These are phyloP conservation scores for Rhopalosiphum nymphaeae DNA, from an alignment of 2,888 invertebrate genomes.

Conservation along the genomic window DNA sequence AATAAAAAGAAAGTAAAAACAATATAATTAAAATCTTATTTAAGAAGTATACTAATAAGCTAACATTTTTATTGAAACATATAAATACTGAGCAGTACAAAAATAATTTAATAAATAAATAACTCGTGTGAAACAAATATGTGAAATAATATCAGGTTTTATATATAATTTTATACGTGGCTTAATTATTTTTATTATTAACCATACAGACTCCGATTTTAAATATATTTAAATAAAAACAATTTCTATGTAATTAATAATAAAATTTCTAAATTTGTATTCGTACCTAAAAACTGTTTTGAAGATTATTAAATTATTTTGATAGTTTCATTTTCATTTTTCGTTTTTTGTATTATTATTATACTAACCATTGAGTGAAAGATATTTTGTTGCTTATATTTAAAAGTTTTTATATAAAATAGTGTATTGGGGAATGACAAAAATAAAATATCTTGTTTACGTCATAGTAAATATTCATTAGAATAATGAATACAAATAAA, in stretches of 20 bases:
- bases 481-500: constrained; percentile 9
- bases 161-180: neutral
- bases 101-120: neutral
- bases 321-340: constrained; percentile 33
- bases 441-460: constrained; percentile 5
- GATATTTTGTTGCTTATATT: neutral
- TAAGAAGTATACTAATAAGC: neutral
- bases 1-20: neutral
- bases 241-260: neutral
- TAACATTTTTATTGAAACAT: neutral
- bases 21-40: neutral
- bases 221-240: neutral
- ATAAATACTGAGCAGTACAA: neutral
- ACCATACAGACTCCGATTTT: neutral
- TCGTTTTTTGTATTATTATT: neutral
- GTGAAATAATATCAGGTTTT: neutral
- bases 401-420: constrained; percentile 25
- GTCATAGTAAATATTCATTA: constrained; percentile 9
- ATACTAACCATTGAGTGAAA: neutral
- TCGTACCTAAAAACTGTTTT: neutral
- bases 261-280: constrained; percentile 13
- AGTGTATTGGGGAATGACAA: neutral
- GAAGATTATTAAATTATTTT: constrained; percentile 33
- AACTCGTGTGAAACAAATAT: neutral
- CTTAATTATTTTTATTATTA: neutral